Percentiles rank a stretch among this genome's conserved stretches.
Evolutionary conservation across 2,888 invertebrate species (phyloP).

Genomic region (Imbricaverruca yamaguchii): DNA sequence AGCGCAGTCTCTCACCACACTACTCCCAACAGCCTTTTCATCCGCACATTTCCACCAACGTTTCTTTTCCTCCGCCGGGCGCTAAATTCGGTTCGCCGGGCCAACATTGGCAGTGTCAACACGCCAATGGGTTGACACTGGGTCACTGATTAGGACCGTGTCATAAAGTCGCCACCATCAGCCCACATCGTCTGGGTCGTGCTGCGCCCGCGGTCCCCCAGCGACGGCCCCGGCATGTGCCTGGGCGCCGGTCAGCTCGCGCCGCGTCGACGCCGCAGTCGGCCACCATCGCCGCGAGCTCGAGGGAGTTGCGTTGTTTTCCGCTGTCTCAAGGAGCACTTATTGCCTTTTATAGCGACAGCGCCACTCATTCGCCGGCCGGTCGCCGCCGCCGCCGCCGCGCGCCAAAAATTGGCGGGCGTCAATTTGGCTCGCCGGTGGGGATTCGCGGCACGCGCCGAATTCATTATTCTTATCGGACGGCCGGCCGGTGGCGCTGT

Average conservation of each 20-base stretch:
- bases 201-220: too few relatives aligned
- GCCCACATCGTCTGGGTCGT: too few relatives aligned
- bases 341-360: slow-evolving; percentile 17
- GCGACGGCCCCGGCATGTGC: neutral
- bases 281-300: neutral
- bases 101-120: too few relatives aligned
- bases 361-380: neutral
- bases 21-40: too few relatives aligned
- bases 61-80: too few relatives aligned
- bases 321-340: neutral
- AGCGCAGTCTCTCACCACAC: too few relatives aligned
- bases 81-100: too few relatives aligned
- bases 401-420: neutral
- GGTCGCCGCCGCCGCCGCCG: neutral
- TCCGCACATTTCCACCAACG: too few relatives aligned
- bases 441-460: neutral
- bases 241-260: neutral
- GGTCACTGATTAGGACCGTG: too few relatives aligned
- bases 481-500: slow-evolving; percentile 15
- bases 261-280: too few relatives aligned
- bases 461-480: neutral
- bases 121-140: too few relatives aligned
- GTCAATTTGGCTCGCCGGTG: neutral
- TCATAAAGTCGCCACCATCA: too few relatives aligned
- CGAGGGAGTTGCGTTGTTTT: neutral